phyloP scores from a whole-genome alignment of 2,797 vertebrate genomes.

The Gambelia wislizenii region DNA sequence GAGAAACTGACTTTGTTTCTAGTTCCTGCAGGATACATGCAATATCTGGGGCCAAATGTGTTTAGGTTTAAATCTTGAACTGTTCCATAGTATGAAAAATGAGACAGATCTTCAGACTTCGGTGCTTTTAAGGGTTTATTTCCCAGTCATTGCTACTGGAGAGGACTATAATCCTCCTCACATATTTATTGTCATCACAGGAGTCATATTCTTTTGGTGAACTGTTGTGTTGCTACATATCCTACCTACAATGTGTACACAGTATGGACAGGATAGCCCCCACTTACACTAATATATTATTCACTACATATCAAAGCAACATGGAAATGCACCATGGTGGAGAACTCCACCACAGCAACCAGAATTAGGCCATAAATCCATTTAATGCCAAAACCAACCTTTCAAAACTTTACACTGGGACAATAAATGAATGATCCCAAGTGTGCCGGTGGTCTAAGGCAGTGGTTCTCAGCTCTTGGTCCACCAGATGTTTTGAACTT shows the following conservation, averaged over 20 bases:
- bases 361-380: not conserved
- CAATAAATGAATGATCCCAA: not conserved
- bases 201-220: not conserved
- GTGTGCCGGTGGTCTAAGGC: not conserved
- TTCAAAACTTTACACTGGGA: constrained; percentile 1
- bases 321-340: not conserved
- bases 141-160: not conserved
- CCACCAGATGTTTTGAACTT: not conserved
- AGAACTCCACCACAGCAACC: not conserved
- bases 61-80: not conserved
- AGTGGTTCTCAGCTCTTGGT: no score
- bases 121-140: not conserved
- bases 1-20: not conserved
- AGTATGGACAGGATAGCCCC: not conserved
- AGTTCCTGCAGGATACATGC: not conserved
- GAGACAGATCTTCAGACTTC: not conserved
- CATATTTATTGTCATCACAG: not conserved
- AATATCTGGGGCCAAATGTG: not conserved
- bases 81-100: not conserved
- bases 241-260: not conserved
- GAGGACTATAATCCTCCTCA: not conserved
- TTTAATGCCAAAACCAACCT: not conserved
- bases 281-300: not conserved
- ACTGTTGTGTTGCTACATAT: not conserved
- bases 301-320: not conserved